Conservation (phyloP, 2,888 invertebrate species). For the Eurytoma californica region DNA sequence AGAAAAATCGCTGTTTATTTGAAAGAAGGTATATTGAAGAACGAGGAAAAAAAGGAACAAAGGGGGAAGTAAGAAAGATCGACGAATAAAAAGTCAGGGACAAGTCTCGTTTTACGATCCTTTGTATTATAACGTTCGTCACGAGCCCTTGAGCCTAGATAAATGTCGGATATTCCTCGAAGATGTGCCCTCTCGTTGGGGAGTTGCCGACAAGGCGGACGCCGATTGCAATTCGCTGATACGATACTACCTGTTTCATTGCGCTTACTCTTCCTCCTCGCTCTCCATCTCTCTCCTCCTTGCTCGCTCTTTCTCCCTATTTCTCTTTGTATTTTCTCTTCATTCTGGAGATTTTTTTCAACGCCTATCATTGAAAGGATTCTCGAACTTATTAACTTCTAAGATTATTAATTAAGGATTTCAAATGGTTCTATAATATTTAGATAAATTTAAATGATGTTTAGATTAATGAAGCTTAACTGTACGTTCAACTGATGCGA, state of each 20-base stretch:
- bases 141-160: constrained; percentile 49
- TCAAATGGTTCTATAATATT: too few relatives aligned
- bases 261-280: constrained; percentile 55
- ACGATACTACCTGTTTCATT: constrained; percentile 69
- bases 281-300: constrained; percentile 2
- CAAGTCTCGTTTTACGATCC: constrained; percentile 47
- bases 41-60: not conserved
- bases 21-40: not conserved
- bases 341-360: not conserved
- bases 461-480: too few relatives aligned
- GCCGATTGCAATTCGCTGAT: constrained; percentile 73
- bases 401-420: too few relatives aligned
- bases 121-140: constrained; percentile 50
- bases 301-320: not conserved
- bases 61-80: not conserved
- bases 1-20: not conserved
- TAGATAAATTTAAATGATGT: too few relatives aligned
- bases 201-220: constrained; percentile 68
- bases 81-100: constrained; percentile 40
- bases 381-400: too few relatives aligned
- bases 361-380: too few relatives aligned
- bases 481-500: too few relatives aligned
- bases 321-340: not conserved
- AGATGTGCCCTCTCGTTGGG: constrained; percentile 53
- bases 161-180: constrained; percentile 45